These are phyloP conservation scores for Calliopsis andreniformis DNA, from an alignment of 1,140 invertebrate genomes.

Conservation along the genomic window DNA sequence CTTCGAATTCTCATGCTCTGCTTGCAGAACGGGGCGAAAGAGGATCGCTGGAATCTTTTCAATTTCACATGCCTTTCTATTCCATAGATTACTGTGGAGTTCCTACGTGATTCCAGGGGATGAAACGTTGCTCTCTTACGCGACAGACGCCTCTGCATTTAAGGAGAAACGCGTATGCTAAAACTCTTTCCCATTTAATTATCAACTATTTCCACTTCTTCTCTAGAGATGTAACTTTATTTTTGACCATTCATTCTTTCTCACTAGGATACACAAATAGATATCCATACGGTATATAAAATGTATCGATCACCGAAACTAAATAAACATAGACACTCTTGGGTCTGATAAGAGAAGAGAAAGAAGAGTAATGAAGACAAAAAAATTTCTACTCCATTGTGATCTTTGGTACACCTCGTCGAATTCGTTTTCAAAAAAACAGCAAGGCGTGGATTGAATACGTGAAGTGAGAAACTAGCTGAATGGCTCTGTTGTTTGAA, in stretches of 20 bases:
- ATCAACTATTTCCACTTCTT: not conserved
- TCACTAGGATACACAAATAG: too few species aligned
- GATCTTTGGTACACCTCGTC: conserved; percentile 37
- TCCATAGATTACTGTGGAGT: conserved; percentile 1
- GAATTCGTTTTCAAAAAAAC: conserved; percentile 69
- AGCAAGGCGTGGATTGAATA: conserved; percentile 58
- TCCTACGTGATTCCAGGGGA: not conserved
- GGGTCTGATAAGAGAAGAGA: not conserved
- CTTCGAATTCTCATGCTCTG: conserved; percentile 10
- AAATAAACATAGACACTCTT: too few species aligned
- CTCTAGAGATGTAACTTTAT: not conserved
- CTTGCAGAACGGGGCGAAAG: not conserved
- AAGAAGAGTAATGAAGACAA: too few species aligned
- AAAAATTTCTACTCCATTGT: too few species aligned
- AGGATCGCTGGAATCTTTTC: conserved; percentile 35
- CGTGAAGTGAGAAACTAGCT: conserved; percentile 64
- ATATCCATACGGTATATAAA: too few species aligned
- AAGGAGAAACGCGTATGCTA: too few species aligned
- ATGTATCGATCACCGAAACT: too few species aligned
- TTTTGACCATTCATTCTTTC: too few species aligned
- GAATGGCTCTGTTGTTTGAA: conserved; percentile 61
- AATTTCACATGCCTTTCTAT: conserved; percentile 39
- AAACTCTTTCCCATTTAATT: too few species aligned
- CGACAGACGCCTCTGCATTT: not conserved
- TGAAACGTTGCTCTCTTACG: not conserved